Conservation (phyloP, 1,140 invertebrate genomes). For the Drosophila novamexicana region DNA sequence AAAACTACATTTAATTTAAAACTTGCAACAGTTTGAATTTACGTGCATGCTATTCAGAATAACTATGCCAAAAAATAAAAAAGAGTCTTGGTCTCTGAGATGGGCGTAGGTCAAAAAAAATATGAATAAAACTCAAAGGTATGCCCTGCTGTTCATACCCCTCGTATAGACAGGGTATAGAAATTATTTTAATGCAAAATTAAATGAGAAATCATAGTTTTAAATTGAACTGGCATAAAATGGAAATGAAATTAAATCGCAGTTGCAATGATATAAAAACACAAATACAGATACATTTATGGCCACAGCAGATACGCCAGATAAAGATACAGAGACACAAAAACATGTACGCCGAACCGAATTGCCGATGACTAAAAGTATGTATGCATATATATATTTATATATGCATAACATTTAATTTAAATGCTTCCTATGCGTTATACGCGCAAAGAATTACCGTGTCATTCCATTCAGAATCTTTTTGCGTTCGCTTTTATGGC, state of each 20-base stretch:
- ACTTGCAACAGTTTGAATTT: too few relatives aligned
- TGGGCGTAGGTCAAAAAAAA: too few relatives aligned
- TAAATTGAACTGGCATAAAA: constrained; percentile 27
- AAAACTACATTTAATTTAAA: too few relatives aligned
- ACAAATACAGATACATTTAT: constrained; percentile 30
- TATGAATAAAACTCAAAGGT: too few relatives aligned
- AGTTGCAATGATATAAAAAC: constrained; percentile 16
- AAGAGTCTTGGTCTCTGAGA: too few relatives aligned
- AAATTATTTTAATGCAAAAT: constrained; percentile 31
- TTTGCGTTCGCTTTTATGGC: constrained; percentile 45
- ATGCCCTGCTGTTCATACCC: neutral
- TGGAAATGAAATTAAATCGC: constrained; percentile 47
- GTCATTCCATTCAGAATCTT: constrained; percentile 26
- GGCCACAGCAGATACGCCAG: neutral
- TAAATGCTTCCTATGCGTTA: constrained; percentile 44
- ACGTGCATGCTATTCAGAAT: too few relatives aligned
- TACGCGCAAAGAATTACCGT: constrained; percentile 24
- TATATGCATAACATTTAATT: constrained; percentile 55
- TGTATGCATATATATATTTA: constrained; percentile 45
- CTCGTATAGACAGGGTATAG: neutral
- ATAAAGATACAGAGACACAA: constrained; percentile 25
- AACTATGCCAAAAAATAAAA: neutral
- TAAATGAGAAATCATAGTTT: constrained; percentile 26
- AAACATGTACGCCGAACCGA: constrained; percentile 22
- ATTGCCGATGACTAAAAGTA: constrained; percentile 66